phyloP scores from a whole-genome alignment of 2,888 invertebrate genomes.

The Agrochola litura region DNA sequence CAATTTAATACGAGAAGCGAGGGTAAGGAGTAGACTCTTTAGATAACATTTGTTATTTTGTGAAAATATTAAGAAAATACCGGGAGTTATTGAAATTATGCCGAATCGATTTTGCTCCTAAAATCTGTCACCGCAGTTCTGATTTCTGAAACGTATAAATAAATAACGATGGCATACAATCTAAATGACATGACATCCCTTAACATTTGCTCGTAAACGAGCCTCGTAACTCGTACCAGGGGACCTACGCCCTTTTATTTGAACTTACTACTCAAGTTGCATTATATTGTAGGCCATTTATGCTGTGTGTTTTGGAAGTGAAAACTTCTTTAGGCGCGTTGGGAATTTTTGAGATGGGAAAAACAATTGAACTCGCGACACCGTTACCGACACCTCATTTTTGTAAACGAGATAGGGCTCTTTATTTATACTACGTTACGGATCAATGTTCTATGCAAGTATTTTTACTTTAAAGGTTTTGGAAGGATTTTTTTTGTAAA shows the following conservation, averaged over 20 bases:
- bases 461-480: too few species aligned
- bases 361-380: too few species aligned
- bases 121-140: slow-evolving; percentile 26
- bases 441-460: too few species aligned
- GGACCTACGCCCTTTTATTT: slow-evolving; percentile 22
- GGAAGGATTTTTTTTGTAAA: too few species aligned
- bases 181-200: slow-evolving; percentile 44
- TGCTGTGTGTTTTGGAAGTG: too few species aligned
- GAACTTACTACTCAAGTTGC: slow-evolving; percentile 13
- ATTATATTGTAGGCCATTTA: slow-evolving; percentile 1
- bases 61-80: not conserved
- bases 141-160: slow-evolving; percentile 34
- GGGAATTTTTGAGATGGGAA: too few species aligned
- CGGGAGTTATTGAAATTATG: not conserved
- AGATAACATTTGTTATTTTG: not conserved
- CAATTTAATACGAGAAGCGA: too few species aligned
- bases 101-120: not conserved
- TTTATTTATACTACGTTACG: too few species aligned
- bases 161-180: slow-evolving; percentile 34
- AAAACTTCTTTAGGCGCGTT: too few species aligned
- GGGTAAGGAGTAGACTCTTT: too few species aligned
- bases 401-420: too few species aligned
- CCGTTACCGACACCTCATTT: too few species aligned
- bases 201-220: slow-evolving; percentile 44
- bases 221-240: slow-evolving; percentile 21